Conservation (phyloP, 2,113 vertebrate species). For the Nicator chloris region DNA sequence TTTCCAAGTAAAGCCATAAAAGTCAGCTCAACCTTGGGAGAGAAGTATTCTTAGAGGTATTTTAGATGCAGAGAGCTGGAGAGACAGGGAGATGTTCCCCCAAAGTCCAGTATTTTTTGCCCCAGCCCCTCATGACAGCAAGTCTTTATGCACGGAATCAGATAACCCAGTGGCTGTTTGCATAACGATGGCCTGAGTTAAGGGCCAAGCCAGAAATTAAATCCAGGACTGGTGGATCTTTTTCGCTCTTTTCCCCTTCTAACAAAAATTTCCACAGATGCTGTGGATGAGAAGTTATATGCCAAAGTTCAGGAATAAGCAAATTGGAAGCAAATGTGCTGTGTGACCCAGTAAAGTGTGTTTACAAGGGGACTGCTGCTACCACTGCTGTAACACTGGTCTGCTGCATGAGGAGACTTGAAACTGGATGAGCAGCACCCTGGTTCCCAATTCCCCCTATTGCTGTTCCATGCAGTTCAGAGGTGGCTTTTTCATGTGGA, state of each 20-base stretch:
- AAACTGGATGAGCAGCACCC: background rate
- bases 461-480: background rate
- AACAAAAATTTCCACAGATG: background rate
- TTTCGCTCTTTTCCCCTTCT: background rate
- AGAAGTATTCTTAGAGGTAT: background rate
- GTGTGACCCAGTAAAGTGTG: background rate
- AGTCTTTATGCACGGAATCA: background rate
- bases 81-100: background rate
- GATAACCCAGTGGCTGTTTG: background rate
- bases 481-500: background rate
- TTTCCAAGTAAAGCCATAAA: constrained; percentile 21
- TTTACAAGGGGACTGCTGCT: background rate
- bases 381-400: background rate
- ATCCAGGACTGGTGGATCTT: background rate
- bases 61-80: background rate
- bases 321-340: constrained; percentile 19
- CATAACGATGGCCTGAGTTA: background rate
- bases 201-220: background rate
- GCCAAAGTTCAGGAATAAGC: constrained; percentile 7
- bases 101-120: background rate
- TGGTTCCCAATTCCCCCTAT: accelerated
- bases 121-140: background rate
- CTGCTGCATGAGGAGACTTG: background rate
- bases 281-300: background rate
- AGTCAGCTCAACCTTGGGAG: background rate